A percentile compares a stretch with the other conserved stretches of the same genome.
Conservation (phyloP, 2,113 vertebrate genomes). For the Xyrauchen texanus region DNA sequence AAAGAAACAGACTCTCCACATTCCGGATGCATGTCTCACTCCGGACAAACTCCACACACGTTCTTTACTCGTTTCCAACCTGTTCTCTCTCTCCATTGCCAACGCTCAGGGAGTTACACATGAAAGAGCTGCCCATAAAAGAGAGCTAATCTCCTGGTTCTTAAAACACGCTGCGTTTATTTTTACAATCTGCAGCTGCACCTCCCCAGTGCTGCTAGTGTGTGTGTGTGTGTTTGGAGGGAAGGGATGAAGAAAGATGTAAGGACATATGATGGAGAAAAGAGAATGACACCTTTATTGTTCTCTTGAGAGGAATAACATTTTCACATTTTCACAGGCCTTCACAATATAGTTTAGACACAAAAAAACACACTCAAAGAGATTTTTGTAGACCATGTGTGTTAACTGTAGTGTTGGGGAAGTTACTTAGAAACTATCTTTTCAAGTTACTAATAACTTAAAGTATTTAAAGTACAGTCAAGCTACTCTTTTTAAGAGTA, state of each 20-base stretch:
- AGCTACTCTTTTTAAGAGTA: too few relatives aligned
- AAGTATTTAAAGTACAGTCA: too few relatives aligned
- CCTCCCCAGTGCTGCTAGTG: constrained; percentile 17
- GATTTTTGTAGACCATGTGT: too few relatives aligned
- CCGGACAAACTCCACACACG: constrained; percentile 29
- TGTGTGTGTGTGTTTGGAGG: constrained; percentile 25
- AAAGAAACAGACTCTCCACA: not conserved
- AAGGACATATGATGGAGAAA: constrained; percentile 28
- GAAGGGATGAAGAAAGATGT: constrained; percentile 17
- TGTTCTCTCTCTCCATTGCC: constrained; percentile 54
- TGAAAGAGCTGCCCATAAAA: constrained; percentile 70
- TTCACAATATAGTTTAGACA: constrained; percentile 11
- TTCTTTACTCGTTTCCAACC: constrained; percentile 52
- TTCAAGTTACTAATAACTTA: too few relatives aligned
- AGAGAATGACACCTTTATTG: constrained; percentile 29
- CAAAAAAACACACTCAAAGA: not conserved
- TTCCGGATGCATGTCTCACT: constrained; percentile 41
- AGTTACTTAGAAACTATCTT: too few relatives aligned
- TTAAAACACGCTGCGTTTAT: constrained; percentile 68
- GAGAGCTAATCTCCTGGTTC: constrained; percentile 68
- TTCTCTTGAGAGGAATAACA: constrained; percentile 11
- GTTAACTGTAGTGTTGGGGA: too few relatives aligned
- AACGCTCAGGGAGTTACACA: constrained; percentile 61
- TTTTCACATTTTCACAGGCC: constrained; percentile 17
- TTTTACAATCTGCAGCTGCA: constrained; percentile 76